A percentile compares a stretch with the other conserved stretches of the same genome.
phyloP scores from a whole-genome alignment of 2,113 vertebrate species.

The Nannobrachium achirus region DNA sequence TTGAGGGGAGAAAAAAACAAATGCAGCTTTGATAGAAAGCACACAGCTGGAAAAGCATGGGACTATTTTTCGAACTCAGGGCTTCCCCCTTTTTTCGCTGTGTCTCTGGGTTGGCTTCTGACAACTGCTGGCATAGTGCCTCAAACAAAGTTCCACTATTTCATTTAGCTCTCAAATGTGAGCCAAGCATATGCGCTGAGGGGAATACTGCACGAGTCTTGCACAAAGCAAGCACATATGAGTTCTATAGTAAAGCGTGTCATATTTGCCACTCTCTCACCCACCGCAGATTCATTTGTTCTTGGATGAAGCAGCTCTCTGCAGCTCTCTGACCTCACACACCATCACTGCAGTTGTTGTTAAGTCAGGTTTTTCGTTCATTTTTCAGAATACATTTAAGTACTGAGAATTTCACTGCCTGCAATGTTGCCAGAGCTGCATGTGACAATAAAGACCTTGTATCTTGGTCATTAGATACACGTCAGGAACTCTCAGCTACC shows the following conservation, averaged over 20 bases:
- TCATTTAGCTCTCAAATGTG: conserved; percentile 57
- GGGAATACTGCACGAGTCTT: conserved; percentile 25
- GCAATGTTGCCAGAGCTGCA: too few species aligned
- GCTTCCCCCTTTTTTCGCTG: conserved; percentile 60
- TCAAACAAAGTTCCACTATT: conserved; percentile 69
- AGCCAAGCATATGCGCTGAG: conserved; percentile 56
- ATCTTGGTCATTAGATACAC: too few species aligned
- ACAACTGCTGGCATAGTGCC: conserved; percentile 39
- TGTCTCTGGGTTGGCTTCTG: conserved; percentile 54
- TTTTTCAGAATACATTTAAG: background rate
- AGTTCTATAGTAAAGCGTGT: conserved; percentile 16
- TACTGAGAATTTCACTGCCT: too few species aligned
- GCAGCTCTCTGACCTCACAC: background rate
- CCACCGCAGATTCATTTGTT: background rate
- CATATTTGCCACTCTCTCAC: background rate
- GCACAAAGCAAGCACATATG: conserved; percentile 25
- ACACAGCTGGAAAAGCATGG: conserved; percentile 54
- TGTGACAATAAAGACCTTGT: too few species aligned
- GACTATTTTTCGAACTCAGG: conserved; percentile 67
- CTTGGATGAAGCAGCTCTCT: background rate
- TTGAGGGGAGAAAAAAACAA: conserved; percentile 62
- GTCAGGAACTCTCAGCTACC: too few species aligned
- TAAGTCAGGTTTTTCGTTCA: background rate
- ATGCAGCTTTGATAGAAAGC: conserved; percentile 66
- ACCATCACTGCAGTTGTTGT: background rate